Percentiles rank a stretch among this genome's conserved stretches.
Evolutionary conservation across 1,140 invertebrate genomes (phyloP).

Genomic region (Macrocentrus cingulum): DNA sequence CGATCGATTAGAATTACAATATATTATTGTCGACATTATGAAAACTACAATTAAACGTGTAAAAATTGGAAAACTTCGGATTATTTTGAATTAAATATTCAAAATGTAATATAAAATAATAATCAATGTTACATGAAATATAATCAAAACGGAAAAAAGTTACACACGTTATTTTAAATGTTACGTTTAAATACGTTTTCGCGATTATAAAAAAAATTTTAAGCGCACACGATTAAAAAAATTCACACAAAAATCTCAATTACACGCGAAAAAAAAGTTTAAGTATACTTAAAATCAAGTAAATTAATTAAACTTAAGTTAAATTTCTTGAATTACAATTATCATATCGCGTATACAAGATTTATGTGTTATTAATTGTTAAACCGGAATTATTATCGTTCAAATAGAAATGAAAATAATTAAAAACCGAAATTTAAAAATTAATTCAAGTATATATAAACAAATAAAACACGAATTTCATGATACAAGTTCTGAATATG

Average conservation of each 20-base stretch:
- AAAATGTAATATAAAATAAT: slow-evolving; percentile 19
- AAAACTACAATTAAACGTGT: slow-evolving; percentile 11
- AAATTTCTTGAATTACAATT: not conserved
- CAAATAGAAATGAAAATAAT: no score
- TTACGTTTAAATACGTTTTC: no score
- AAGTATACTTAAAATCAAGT: not conserved
- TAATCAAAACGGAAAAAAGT: slow-evolving; percentile 15
- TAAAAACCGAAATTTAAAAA: no score
- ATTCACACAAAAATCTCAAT: slow-evolving; percentile 1
- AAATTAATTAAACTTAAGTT: not conserved
- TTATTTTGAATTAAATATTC: slow-evolving; percentile 35
- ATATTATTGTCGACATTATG: not conserved
- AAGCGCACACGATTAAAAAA: not conserved
- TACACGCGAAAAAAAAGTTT: slow-evolving; percentile 11
- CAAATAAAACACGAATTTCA: no score
- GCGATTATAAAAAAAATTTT: not conserved
- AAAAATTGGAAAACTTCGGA: slow-evolving; percentile 41
- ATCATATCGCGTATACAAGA: no score
- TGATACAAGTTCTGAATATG: no score
- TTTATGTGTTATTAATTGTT: no score
- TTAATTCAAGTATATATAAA: no score
- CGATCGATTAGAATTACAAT: slow-evolving; percentile 17
- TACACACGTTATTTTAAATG: no score
- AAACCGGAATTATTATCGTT: no score
- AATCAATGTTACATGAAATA: no score